These are phyloP conservation scores for Ia io DNA, from an alignment of 2,113 vertebrate genomes.

Conservation along the genomic window DNA sequence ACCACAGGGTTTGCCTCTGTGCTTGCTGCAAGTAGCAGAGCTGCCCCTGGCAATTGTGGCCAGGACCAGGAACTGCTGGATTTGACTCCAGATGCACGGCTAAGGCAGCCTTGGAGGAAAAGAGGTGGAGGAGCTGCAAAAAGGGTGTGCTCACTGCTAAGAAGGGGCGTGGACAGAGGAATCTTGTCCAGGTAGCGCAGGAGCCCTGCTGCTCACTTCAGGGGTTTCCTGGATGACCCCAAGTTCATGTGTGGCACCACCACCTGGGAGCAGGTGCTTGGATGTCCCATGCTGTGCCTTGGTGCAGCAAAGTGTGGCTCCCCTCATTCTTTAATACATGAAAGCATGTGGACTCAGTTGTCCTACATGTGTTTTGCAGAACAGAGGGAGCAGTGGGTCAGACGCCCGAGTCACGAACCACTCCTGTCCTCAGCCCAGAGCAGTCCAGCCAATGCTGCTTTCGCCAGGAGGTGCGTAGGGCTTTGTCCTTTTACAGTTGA, in stretches of 20 bases:
- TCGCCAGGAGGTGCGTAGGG: not conserved
- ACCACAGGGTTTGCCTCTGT: not conserved
- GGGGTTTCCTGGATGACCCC: not conserved
- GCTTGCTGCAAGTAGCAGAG: not conserved
- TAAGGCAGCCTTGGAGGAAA: not conserved
- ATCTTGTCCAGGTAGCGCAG: not conserved
- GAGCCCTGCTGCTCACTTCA: not conserved
- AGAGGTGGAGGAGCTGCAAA: not conserved
- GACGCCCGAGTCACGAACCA: not conserved
- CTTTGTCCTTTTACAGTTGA: not conserved
- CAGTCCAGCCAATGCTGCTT: not conserved
- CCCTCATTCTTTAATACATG: not conserved
- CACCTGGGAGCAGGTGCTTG: not conserved
- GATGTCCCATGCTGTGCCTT: not conserved
- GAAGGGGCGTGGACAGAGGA: not conserved
- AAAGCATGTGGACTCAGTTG: not conserved
- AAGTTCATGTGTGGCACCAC: not conserved
- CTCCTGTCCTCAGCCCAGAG: not conserved
- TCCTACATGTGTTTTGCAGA: not conserved
- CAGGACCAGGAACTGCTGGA: not conserved
- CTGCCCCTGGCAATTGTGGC: not conserved
- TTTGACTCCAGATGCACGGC: not conserved
- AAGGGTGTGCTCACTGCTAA: too few species aligned
- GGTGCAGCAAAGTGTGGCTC: not conserved
- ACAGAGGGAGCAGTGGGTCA: not conserved